A percentile compares a stretch with the other conserved stretches of the same genome.
Conservation (phyloP, 2,888 invertebrate species). For the Cheiracanthium punctorium region DNA sequence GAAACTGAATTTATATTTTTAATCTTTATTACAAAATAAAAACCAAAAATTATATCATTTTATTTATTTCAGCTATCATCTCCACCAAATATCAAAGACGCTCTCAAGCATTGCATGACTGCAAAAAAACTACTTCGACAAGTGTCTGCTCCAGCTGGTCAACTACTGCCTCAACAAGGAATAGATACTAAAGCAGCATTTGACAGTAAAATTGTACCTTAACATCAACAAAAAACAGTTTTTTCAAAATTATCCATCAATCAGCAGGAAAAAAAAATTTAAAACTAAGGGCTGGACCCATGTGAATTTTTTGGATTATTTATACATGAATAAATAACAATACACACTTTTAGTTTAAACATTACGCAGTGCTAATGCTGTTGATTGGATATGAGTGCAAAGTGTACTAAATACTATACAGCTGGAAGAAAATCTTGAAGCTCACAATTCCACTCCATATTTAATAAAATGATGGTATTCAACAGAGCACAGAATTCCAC, state of each 20-base stretch:
- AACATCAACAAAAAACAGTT: neutral
- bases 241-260: neutral
- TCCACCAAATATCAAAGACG: slow-evolving; percentile 60
- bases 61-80: slow-evolving; percentile 32
- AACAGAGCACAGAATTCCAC: too few relatives aligned
- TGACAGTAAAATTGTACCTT: neutral
- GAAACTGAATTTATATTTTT: too few relatives aligned
- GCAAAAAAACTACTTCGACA: slow-evolving; percentile 50
- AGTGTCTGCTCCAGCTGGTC: slow-evolving; percentile 64
- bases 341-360: too few relatives aligned
- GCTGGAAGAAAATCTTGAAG: too few relatives aligned
- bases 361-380: too few relatives aligned
- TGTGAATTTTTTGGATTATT: too few relatives aligned
- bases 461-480: too few relatives aligned
- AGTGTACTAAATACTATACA: too few relatives aligned
- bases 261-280: neutral
- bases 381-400: too few relatives aligned
- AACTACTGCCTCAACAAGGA: slow-evolving; percentile 28
- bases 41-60: neutral
- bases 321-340: too few relatives aligned
- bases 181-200: neutral
- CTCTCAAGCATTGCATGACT: slow-evolving; percentile 55
- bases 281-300: slow-evolving; percentile 11
- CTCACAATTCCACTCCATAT: too few relatives aligned
- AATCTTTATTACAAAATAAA: too few relatives aligned